These are phyloP conservation scores for Kryptolebias marmoratus DNA, from an alignment of 2,113 vertebrate species.

Conservation along the genomic window DNA sequence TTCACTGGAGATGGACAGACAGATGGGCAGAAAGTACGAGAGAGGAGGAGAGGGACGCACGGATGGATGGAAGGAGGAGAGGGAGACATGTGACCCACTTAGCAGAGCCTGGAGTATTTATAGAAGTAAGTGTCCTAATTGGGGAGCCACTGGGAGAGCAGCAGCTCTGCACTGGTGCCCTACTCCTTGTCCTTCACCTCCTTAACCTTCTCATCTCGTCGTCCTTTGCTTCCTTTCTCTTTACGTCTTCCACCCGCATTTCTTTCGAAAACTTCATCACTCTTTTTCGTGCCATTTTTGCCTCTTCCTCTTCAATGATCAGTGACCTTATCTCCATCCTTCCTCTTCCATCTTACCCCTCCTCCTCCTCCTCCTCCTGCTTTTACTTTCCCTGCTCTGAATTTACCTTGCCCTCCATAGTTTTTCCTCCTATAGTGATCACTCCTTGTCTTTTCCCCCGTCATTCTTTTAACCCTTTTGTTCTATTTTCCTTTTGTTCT, in stretches of 20 bases:
- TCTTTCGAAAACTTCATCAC: constrained; percentile 11
- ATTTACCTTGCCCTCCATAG: constrained; percentile 54
- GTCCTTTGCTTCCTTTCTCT: constrained; percentile 56
- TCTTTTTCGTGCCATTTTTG: constrained; percentile 1
- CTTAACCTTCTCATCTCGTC: constrained; percentile 22
- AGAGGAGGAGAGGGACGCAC: constrained; percentile 39
- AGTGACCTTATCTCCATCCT: not conserved
- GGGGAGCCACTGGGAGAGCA: constrained; percentile 73
- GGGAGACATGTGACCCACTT: constrained; percentile 80
- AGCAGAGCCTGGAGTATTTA: constrained; percentile 79
- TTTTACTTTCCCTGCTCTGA: not conserved
- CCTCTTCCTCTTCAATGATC: constrained; percentile 1
- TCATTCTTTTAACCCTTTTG: not conserved
- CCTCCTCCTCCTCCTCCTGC: not conserved
- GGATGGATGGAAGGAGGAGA: constrained; percentile 60
- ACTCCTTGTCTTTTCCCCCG: not conserved
- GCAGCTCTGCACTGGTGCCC: constrained; percentile 62
- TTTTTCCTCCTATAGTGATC: constrained; percentile 1
- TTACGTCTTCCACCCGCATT: constrained; percentile 7
- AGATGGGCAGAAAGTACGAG: constrained; percentile 57
- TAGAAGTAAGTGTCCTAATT: constrained; percentile 83
- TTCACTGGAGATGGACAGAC: constrained; percentile 58
- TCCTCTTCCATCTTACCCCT: not conserved
- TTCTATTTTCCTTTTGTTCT: not conserved
- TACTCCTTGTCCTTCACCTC: constrained; percentile 68